Conservation (phyloP, 2,888 invertebrate genomes). For the Athrips mouffetella region DNA sequence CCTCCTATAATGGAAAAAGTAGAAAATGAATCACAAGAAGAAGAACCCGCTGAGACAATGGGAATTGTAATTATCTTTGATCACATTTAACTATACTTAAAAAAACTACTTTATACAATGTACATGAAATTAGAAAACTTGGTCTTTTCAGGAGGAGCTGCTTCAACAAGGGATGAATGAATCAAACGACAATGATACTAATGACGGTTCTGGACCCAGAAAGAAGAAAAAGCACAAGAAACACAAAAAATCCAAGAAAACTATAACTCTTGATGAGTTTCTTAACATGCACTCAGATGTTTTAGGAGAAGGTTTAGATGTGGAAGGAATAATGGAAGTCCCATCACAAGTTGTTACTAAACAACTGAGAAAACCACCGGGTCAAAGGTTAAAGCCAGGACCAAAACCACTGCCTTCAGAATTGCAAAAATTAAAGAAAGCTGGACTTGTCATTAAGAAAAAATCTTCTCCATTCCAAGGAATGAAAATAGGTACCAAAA, state of each 20-base stretch:
- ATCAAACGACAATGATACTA: slow-evolving; percentile 34
- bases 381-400: slow-evolving; percentile 24
- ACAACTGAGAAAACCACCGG: slow-evolving; percentile 45
- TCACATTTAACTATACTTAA: background rate
- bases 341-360: slow-evolving; percentile 59
- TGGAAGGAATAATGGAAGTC: slow-evolving; percentile 70
- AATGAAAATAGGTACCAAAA: slow-evolving; percentile 24
- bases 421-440: slow-evolving; percentile 60
- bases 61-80: slow-evolving; percentile 50
- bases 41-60: slow-evolving; percentile 38
- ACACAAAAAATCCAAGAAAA: slow-evolving; percentile 67
- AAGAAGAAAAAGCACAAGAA: slow-evolving; percentile 59
- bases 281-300: slow-evolving; percentile 72
- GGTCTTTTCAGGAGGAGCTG: slow-evolving; percentile 58
- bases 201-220: slow-evolving; percentile 15
- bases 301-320: slow-evolving; percentile 67
- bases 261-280: slow-evolving; percentile 70
- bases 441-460: slow-evolving; percentile 62
- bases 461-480: slow-evolving; percentile 32
- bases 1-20: slow-evolving; percentile 63
- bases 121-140: no score
- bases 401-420: slow-evolving; percentile 39
- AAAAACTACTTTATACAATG: background rate
- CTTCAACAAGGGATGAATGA: slow-evolving; percentile 58
- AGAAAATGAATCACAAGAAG: slow-evolving; percentile 38